Conservation (phyloP, 2,113 vertebrate species). For the Balaeniceps rex region DNA sequence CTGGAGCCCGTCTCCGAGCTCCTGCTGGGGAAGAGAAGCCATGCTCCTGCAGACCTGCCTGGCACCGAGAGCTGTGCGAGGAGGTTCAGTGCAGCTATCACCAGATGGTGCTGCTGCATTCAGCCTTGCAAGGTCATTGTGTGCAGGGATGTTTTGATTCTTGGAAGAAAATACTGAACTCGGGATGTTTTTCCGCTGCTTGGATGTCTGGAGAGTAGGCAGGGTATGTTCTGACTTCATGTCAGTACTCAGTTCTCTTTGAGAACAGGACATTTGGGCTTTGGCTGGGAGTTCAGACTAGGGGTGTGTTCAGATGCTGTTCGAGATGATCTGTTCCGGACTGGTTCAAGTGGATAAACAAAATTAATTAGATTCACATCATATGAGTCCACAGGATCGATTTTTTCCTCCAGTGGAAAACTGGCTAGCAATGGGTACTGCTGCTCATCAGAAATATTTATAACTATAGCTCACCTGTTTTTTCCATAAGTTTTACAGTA, state of each 20-base stretch:
- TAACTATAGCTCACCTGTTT: not conserved
- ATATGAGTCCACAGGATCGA: not conserved
- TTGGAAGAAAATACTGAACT: not conserved
- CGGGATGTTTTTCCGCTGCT: not conserved
- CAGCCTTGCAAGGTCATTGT: not conserved
- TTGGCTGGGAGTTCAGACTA: not conserved
- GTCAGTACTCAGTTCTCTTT: not conserved
- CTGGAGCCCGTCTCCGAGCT: not conserved
- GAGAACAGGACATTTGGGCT: not conserved
- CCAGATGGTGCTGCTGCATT: constrained; percentile 43
- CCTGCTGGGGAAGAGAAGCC: not conserved
- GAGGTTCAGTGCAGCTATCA: not conserved
- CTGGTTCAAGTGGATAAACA: constrained; percentile 15
- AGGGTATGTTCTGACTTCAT: not conserved
- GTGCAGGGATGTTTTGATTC: not conserved
- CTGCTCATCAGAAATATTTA: not conserved
- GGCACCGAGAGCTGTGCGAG: not conserved
- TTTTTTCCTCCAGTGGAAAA: not conserved
- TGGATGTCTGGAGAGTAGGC: not conserved
- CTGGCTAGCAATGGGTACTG: not conserved
- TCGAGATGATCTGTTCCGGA: constrained; percentile 27
- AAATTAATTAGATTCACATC: constrained; percentile 22
- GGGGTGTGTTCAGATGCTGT: not conserved
- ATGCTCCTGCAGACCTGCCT: not conserved
- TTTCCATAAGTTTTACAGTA: not conserved